Evolutionary conservation across 2,113 vertebrate genomes (phyloP).

Genomic region (Malurus elegans): DNA sequence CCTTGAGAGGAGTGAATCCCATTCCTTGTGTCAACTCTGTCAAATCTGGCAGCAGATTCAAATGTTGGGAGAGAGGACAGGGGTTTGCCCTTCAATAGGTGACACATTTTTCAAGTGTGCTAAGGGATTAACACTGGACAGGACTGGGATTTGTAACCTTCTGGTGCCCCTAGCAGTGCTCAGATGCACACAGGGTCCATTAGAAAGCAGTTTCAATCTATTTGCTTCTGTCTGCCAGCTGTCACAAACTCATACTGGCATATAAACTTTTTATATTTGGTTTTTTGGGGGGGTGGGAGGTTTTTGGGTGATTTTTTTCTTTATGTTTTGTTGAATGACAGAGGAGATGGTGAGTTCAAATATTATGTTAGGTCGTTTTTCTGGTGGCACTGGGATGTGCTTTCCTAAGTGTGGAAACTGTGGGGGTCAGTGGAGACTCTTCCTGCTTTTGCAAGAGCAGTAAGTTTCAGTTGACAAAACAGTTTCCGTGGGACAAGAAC

Average conservation of each 20-base stretch:
- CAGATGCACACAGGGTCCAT: not conserved
- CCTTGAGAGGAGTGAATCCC: not conserved
- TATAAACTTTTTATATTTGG: not conserved
- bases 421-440: not conserved
- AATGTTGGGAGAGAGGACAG: not conserved
- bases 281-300: no score
- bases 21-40: not conserved
- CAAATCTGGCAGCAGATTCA: not conserved
- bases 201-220: not conserved
- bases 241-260: not conserved
- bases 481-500: not conserved
- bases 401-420: not conserved
- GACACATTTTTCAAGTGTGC: not conserved
- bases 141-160: not conserved
- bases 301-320: no score
- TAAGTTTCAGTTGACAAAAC: slow-evolving; percentile 35
- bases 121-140: not conserved
- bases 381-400: not conserved
- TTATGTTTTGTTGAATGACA: not conserved
- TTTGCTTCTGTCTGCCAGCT: not conserved
- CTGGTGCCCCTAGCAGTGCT: not conserved
- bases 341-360: not conserved
- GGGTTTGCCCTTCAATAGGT: not conserved
- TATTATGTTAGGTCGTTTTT: not conserved
- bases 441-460: slow-evolving; percentile 31